A percentile compares a stretch with the other conserved stretches of the same genome.
These are phyloP conservation scores for Aleadryas rufinucha DNA, from an alignment of 2,113 vertebrate genomes.

Conservation along the genomic window DNA sequence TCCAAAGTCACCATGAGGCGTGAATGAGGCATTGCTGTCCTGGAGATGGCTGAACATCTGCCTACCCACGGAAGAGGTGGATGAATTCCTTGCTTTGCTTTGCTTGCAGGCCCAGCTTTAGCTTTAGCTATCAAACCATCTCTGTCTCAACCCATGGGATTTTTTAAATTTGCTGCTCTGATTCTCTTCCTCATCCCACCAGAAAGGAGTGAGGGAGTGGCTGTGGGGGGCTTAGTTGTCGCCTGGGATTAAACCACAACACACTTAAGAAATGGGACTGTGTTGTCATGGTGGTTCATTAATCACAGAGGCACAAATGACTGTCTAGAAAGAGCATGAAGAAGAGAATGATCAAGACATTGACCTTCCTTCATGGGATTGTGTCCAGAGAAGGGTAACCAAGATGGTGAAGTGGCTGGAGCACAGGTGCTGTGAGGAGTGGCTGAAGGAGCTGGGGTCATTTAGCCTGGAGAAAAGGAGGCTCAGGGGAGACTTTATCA, in stretches of 20 bases:
- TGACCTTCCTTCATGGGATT: neutral
- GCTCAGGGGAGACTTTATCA: neutral
- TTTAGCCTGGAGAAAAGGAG: neutral
- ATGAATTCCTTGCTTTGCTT: neutral
- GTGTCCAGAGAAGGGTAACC: neutral
- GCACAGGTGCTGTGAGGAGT: neutral
- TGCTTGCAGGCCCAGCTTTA: neutral
- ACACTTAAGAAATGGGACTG: neutral
- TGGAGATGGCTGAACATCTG: neutral
- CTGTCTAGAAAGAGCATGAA: neutral
- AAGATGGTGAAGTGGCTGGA: neutral
- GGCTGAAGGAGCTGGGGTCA: neutral
- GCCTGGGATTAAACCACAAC: neutral
- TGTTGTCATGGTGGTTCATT: fast-evolving
- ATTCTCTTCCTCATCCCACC: neutral
- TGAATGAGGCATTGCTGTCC: neutral
- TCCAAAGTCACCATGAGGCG: fast-evolving
- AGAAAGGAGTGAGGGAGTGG: neutral
- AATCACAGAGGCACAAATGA: neutral
- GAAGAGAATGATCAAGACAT: neutral
- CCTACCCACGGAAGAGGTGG: neutral
- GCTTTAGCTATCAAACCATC: neutral
- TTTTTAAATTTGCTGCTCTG: neutral
- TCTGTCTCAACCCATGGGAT: neutral
- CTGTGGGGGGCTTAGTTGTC: neutral